A percentile compares a stretch with the other conserved stretches of the same genome.
Evolutionary conservation across 2,113 vertebrate species (phyloP).

Genomic region (Oryzias celebensis): DNA sequence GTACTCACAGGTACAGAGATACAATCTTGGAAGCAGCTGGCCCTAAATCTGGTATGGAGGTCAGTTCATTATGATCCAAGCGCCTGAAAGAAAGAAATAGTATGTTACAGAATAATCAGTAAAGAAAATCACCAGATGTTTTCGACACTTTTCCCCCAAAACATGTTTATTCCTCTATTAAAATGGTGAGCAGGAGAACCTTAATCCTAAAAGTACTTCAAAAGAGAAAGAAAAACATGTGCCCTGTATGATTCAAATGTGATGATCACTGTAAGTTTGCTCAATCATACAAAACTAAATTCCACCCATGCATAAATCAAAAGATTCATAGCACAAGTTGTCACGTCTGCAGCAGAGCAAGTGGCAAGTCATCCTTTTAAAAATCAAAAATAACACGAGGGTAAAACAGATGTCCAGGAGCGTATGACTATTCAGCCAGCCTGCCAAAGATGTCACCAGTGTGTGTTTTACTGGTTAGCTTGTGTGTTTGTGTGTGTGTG

Average conservation of each 20-base stretch:
- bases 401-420: slow-evolving; percentile 66
- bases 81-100: slow-evolving; percentile 78
- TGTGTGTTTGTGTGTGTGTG: slow-evolving; percentile 43
- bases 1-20: slow-evolving; percentile 90
- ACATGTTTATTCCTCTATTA: neutral
- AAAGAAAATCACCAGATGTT: neutral
- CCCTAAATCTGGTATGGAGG: slow-evolving; percentile 85
- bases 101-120: slow-evolving; percentile 20
- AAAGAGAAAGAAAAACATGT: neutral
- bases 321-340: slow-evolving; percentile 37
- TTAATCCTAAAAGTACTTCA: neutral
- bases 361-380: slow-evolving; percentile 63
- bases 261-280: neutral
- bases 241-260: neutral
- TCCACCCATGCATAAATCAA: slow-evolving; percentile 37
- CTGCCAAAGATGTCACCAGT: slow-evolving; percentile 69
- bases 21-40: slow-evolving; percentile 72
- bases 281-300: slow-evolving; percentile 1
- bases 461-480: slow-evolving; percentile 58
- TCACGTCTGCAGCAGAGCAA: slow-evolving; percentile 53
- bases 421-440: slow-evolving; percentile 50
- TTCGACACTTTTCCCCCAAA: no score
- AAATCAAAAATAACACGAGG: slow-evolving; percentile 59
- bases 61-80: slow-evolving; percentile 91
- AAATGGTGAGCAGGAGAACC: neutral